Percentiles rank a stretch among this genome's conserved stretches.
phyloP scores from a whole-genome alignment of 2,888 invertebrate species.

The Cepaea hortensis region DNA sequence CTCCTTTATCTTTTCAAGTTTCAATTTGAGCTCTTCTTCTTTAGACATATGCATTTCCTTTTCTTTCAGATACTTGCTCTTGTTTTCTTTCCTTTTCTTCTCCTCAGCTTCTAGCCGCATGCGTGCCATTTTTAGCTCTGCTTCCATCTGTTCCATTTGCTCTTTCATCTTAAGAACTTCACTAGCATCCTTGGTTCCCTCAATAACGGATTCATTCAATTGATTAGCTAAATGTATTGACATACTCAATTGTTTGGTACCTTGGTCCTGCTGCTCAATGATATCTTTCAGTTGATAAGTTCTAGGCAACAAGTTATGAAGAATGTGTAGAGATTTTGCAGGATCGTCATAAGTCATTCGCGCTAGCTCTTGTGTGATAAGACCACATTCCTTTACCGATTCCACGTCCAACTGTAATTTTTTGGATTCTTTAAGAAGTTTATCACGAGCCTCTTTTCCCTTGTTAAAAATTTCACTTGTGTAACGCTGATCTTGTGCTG shows the following conservation, averaged over 20 bases:
- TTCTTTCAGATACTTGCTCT: background rate
- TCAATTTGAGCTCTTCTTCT: background rate
- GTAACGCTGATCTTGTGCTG: background rate
- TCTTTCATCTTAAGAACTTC: background rate
- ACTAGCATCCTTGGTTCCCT: background rate
- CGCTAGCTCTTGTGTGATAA: background rate
- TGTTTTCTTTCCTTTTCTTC: background rate
- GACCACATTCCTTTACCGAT: background rate
- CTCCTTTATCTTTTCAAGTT: background rate
- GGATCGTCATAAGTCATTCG: background rate
- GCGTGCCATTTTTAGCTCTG: background rate
- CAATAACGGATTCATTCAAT: background rate
- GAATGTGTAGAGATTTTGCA: background rate
- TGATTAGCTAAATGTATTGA: conserved; percentile 1
- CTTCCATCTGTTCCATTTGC: background rate
- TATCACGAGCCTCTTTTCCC: background rate
- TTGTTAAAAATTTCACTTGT: background rate
- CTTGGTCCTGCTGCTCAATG: background rate
- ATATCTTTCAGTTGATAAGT: background rate
- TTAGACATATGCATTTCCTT: background rate
- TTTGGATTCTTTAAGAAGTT: background rate
- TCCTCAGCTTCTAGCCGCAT: background rate
- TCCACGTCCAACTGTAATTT: background rate
- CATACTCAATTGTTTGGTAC: background rate
- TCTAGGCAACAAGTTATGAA: background rate